phyloP scores from a whole-genome alignment of 2,888 invertebrate species.

The Luperina testacea region DNA sequence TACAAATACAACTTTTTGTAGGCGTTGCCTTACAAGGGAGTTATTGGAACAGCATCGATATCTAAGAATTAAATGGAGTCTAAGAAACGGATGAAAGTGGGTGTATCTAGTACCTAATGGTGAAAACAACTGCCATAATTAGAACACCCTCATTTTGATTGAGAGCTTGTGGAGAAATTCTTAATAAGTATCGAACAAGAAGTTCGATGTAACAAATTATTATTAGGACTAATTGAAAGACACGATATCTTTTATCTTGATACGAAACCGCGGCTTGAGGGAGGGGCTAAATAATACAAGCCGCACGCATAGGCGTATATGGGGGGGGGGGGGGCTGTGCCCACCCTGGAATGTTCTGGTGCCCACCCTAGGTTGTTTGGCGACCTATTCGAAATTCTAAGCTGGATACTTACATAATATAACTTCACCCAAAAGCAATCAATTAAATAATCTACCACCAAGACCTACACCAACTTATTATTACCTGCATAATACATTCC shows the following conservation, averaged over 20 bases:
- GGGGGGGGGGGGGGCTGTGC: no score
- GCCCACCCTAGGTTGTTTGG: no score
- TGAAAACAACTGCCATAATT: neutral
- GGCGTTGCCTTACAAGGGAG: neutral
- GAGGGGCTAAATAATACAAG: neutral
- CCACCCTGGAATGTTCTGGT: no score
- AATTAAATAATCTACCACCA: no score
- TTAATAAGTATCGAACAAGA: slow-evolving; percentile 2
- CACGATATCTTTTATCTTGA: neutral
- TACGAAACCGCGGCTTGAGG: neutral
- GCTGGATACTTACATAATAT: no score
- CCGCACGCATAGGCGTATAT: no score
- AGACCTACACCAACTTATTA: no score
- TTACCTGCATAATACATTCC: no score
- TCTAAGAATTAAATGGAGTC: neutral
- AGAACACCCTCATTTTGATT: slow-evolving; percentile 16
- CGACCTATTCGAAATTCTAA: no score
- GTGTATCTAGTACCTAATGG: neutral
- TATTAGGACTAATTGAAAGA: neutral
- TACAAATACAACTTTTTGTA: neutral
- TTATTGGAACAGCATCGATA: slow-evolving; percentile 16
- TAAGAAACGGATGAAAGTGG: neutral
- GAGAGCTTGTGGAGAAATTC: slow-evolving; percentile 3
- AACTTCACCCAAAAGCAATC: no score
- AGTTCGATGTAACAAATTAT: slow-evolving; percentile 2